A percentile compares a stretch with the other conserved stretches of the same genome.
phyloP scores from a whole-genome alignment of 2,888 invertebrate species.

The Thereva nobilitata region DNA sequence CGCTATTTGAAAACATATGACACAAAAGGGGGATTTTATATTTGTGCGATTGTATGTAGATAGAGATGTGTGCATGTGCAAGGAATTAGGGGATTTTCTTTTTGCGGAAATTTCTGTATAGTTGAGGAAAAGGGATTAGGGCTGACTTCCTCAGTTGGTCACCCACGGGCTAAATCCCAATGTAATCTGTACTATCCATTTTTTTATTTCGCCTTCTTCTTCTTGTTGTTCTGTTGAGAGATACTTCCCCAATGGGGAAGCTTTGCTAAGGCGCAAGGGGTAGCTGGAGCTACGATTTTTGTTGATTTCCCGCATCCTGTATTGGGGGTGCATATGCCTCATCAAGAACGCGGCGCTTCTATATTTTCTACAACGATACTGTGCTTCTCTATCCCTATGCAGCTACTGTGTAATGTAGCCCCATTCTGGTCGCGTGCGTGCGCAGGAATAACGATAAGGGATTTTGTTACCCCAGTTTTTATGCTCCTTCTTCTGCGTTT shows the following conservation, averaged over 20 bases:
- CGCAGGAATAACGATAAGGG: slow-evolving; percentile 33
- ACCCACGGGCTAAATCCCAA: not conserved
- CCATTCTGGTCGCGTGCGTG: slow-evolving; percentile 11
- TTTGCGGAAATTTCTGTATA: slow-evolving; percentile 1
- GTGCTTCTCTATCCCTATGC: not conserved
- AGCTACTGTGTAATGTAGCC: not conserved
- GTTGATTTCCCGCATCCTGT: no score
- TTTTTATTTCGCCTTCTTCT: slow-evolving; percentile 1
- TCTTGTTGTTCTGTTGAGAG: slow-evolving; percentile 1
- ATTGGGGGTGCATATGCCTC: no score
- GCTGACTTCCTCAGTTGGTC: slow-evolving; percentile 24
- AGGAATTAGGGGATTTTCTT: slow-evolving; percentile 30
- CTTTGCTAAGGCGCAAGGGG: slow-evolving; percentile 1
- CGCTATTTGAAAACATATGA: slow-evolving; percentile 7
- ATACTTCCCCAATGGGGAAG: not conserved
- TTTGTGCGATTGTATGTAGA: not conserved
- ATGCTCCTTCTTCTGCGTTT: slow-evolving; percentile 1
- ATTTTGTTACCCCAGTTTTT: slow-evolving; percentile 6
- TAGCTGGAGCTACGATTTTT: no score
- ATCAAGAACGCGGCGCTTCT: not conserved
- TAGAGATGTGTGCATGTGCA: slow-evolving; percentile 22
- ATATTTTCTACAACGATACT: not conserved
- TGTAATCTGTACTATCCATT: slow-evolving; percentile 1
- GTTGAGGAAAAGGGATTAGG: slow-evolving; percentile 14
- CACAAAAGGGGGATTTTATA: not conserved